Conservation (phyloP, 1,140 invertebrate species). For the Apis florea region DNA sequence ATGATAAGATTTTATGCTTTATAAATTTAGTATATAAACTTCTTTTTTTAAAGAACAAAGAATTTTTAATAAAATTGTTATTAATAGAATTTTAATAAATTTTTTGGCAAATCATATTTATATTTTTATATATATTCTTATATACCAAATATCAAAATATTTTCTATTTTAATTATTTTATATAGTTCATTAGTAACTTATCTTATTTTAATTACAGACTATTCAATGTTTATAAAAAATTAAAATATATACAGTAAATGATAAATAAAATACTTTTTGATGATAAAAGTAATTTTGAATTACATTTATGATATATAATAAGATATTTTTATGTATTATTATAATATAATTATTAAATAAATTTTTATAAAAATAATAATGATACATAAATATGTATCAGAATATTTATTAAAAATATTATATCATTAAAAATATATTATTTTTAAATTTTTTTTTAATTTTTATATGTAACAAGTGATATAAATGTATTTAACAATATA, state of each 20-base stretch:
- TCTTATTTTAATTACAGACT: slow-evolving; percentile 42
- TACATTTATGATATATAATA: background rate
- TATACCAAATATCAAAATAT: no score
- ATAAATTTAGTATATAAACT: no score
- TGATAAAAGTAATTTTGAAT: background rate
- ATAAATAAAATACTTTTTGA: background rate
- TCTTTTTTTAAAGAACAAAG: no score
- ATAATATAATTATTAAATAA: slow-evolving; percentile 14
- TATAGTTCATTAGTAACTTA: slow-evolving; percentile 8
- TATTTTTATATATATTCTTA: no score
- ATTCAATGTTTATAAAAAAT: slow-evolving; percentile 25
- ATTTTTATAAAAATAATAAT: slow-evolving; percentile 7
- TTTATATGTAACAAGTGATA: background rate
- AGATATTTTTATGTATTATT: slow-evolving; percentile 13
- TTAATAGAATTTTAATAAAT: no score
- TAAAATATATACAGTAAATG: background rate
- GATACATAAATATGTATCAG: background rate
- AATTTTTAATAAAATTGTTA: no score
- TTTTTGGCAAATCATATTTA: no score
- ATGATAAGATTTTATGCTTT: background rate
- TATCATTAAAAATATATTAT: background rate
- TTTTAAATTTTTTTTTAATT: background rate
- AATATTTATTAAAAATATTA: background rate
- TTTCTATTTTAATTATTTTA: background rate
- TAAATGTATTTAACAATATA: slow-evolving; percentile 1